Evolutionary conservation across 53 echinoderm and acorn worm genomes (phyloP), one percentile per base, ranked within the genome.

Genomic region (Hippasteria phrygiana): DNA sequence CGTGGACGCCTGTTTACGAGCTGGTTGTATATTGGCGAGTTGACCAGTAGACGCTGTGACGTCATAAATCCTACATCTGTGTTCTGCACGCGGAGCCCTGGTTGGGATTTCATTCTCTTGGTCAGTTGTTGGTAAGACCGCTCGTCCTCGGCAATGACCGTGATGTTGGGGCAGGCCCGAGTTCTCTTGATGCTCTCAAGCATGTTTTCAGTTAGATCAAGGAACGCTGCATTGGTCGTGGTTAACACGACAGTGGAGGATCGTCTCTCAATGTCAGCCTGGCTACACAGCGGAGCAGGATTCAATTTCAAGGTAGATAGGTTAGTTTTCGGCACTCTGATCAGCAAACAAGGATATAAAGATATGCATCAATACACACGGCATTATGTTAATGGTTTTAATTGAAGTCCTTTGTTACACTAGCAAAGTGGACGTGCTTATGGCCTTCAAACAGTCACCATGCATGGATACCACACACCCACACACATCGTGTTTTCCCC

Each of bases 1-100:
- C 14, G 20, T 18, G 87, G 87, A 8, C 87, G 87, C 6, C 67
- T 71, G 47, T 48, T 71, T 4, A 86, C 87, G 22, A 86, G 13
- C 8, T 50, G 47, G 18, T 34, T 54, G 72, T 86, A 86, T 6
- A 12, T 6, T 5, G 29, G 6, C 33, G 75, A 32, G 36, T 35
- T 13, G 9, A 75, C 0, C 35, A 4, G 4, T 1, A 75, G 33
- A 1, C 17, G 3, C 7, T 75, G 17, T 1, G 17, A 32, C 16
- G 1, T 12, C 1, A 50, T 51, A 14, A 29, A 4, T 2, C 51
- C 75, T 8, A 48, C 31, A 28, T 48, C 16, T 2, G 75, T 26
- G 47, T 18, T 75, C 75, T 75, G 33, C 29, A 75, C 33, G 18
- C 18, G 48, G 29, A 75, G 48, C 8, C 75, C 75, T 40, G 47